Base-by-base conservation (phyloP, 2,113 vertebrate species). In the Hippocampus barbouri region DNA sequence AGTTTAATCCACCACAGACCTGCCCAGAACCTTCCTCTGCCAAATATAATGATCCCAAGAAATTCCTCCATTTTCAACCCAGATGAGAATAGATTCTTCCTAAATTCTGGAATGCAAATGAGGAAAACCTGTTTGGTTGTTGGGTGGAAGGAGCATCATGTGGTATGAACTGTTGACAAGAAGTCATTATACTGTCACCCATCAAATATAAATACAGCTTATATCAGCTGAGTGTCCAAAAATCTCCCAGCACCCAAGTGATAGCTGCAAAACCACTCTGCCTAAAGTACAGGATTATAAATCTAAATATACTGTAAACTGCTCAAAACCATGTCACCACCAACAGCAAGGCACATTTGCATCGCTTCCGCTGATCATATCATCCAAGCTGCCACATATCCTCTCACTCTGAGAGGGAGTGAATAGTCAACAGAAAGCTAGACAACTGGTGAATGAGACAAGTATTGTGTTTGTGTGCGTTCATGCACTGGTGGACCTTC, bases 201-300 rank as follows among this genome's bases (percentile, higher is more conserved):
- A 57, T 75, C 60, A 53, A 23, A 3, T 38, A 23, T 65, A 57
- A 60, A 70, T 18, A 23, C 47, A 73, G 70, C 68, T 78, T 57
- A 74, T 47, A 67, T 59, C 66, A 69, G 74, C 79, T 47, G 66
- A 30, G 25, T 23, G 40, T 9, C 41, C 68, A 51, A 60, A 67
- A 69, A 51, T 34, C 49, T 76, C 25, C 2, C 49, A 10, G 45
- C 0, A 47, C 71, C 73, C 73, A 60, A 6, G 2, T 4, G 77
- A 69, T 68, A 45, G 82, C 68, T 34, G 62, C 57, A 62, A 69
- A 18, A 72, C 70, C 21, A n/a, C 21, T 54, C 15, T 0, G 68
- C 38, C 57, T n/a, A 20, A 18, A 30, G 21, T 54, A 54, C 20
- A 1, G 68, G 79, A 84, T 84, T 79, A 82, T 73, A 21, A 74